Evolutionary conservation across 92 coral and sea anemone genomes (phyloP), one percentile per base, ranked within the genome.

Genomic region (Epizoanthus illoricatus): DNA sequence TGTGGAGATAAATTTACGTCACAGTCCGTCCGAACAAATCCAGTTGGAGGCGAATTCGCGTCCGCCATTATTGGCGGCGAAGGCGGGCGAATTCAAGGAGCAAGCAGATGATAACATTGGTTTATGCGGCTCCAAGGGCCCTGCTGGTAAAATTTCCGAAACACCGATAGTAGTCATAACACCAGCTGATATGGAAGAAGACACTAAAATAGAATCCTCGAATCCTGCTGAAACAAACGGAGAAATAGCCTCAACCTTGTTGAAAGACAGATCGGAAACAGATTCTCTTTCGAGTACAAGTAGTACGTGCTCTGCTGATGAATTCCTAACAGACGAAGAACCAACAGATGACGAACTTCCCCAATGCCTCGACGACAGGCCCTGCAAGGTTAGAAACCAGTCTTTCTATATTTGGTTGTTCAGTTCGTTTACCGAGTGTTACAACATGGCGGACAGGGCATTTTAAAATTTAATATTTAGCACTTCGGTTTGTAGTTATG

Each of bases 301-400:
- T 56, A 86, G 87, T 3, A 52, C 56, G 56, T 92, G 91, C 24
- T 93, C 97, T 3, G 94, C 81, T 58, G 92, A 89, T 61, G 97
- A 88, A 55, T 86, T 93, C 67, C 79, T 89, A 1, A 93, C 97
- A 5, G 97, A 93, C 55, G 97, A 93, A 59, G 97, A 93, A 28
- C 91, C 89, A 4, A 91, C 94, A 5, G 97, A 93, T 19, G 89
- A 92, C 64, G 97, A 93, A 71, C 55, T 86, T 56, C 62, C 89
- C 54, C 69, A 87, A 41, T 88, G 91, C 4, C 54, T 79, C 40
- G 94, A 92, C 24, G 97, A 92, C 21, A 85, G 86, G 33, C 67
- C 91, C 9, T 89, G 89, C 23, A 92, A 92, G 94, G 97, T 92
- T 41, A 84, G 81, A 54, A 78, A 78, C 81, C 45, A 40, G 2